These are phyloP conservation scores for Ophion slaviceki DNA, from an alignment of 2,888 invertebrate genomes.

Conservation along the genomic window DNA sequence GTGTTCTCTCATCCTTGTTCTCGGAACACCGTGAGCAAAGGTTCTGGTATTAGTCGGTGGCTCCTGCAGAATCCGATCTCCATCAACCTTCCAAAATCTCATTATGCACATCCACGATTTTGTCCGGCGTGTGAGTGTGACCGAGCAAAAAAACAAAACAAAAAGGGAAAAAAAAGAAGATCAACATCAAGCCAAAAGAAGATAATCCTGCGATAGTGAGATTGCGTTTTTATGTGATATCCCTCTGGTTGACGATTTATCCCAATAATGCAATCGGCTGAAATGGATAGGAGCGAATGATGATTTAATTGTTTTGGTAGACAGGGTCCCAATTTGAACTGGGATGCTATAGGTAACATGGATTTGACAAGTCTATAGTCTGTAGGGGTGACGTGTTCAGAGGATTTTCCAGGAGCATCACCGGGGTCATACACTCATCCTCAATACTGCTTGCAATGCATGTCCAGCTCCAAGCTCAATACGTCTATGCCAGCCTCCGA, in stretches of 20 bases:
- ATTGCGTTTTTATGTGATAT: not conserved
- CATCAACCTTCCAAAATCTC: slow-evolving; percentile 65
- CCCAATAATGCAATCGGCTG: not conserved
- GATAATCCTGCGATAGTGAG: not conserved
- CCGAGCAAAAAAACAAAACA: slow-evolving; percentile 23
- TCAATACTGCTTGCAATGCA: no score
- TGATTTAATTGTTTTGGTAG: not conserved
- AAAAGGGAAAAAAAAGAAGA: not conserved
- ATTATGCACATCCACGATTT: slow-evolving; percentile 63
- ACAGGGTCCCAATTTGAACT: not conserved
- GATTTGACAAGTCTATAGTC: not conserved
- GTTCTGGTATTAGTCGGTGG: slow-evolving; percentile 31
- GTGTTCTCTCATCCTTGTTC: slow-evolving; percentile 52
- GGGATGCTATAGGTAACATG: not conserved
- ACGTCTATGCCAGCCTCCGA: not conserved
- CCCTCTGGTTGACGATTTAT: not conserved
- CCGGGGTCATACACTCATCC: no score
- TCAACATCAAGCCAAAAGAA: not conserved
- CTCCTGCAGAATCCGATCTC: slow-evolving; percentile 70
- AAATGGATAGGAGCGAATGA: not conserved
- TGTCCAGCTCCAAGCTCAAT: not conserved
- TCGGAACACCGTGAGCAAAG: slow-evolving; percentile 33
- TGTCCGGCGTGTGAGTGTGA: slow-evolving; percentile 31
- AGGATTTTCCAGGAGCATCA: not conserved
- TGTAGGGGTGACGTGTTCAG: not conserved